phyloP scores from a whole-genome alignment of 2,797 vertebrate genomes.

The Gephyroberyx darwinii region DNA sequence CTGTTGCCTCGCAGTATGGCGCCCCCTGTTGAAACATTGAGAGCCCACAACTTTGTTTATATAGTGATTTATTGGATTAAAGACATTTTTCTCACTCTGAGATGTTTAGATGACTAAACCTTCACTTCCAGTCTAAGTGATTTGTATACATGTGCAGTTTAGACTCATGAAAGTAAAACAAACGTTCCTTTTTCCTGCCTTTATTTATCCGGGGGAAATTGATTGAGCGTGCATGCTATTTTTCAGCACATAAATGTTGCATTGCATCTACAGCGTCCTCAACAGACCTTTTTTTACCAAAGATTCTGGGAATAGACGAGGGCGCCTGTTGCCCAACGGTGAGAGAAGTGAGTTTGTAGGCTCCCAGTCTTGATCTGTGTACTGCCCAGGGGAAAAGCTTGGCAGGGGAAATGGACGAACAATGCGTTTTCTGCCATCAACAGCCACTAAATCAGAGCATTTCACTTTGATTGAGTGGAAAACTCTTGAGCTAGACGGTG shows the following conservation, averaged over 20 bases:
- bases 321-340: no score
- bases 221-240: no score
- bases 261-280: no score
- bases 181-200: neutral
- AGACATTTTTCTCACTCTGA: neutral
- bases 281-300: no score
- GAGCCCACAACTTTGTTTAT: neutral
- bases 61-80: slow-evolving; percentile 22
- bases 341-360: neutral
- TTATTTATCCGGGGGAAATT: no score
- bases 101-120: slow-evolving; percentile 1
- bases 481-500: neutral
- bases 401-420: neutral
- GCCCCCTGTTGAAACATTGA: neutral
- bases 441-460: no score
- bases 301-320: no score
- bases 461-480: no score
- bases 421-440: neutral
- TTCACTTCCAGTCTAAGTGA: neutral
- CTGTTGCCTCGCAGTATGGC: slow-evolving; percentile 3
- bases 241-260: neutral
- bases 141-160: neutral
- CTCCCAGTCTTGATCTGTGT: no score
- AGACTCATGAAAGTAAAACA: neutral
- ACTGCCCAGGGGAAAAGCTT: neutral